Conservation (phyloP, 2,113 vertebrate genomes). For the Albula glossodonta region DNA sequence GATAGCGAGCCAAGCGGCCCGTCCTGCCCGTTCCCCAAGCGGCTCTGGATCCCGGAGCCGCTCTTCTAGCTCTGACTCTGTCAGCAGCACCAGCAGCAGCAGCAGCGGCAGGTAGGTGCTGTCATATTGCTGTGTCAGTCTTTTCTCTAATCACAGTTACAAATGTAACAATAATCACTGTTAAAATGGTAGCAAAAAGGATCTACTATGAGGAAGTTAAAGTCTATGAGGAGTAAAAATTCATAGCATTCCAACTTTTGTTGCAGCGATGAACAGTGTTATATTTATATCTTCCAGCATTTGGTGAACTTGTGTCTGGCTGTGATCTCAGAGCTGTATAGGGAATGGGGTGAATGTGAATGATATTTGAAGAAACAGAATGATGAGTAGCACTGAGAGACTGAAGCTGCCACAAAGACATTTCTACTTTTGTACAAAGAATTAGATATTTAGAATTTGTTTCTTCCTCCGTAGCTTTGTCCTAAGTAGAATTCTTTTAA, state of each 20-base stretch:
- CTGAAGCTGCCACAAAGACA: background rate
- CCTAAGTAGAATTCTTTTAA: background rate
- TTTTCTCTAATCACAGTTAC: no score
- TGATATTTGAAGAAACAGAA: background rate
- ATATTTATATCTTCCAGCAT: background rate
- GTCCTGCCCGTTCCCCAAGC: constrained; percentile 83
- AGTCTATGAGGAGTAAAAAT: no score
- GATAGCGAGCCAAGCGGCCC: constrained; percentile 82
- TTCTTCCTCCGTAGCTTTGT: background rate
- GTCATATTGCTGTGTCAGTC: background rate
- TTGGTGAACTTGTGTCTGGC: background rate
- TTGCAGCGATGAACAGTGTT: background rate
- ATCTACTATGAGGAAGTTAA: background rate
- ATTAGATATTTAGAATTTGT: background rate
- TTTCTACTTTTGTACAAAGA: background rate
- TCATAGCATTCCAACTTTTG: background rate
- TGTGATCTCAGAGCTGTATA: background rate
- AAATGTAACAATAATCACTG: no score
- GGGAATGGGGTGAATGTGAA: background rate
- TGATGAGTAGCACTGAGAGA: background rate
- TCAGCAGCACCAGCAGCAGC: constrained; percentile 97
- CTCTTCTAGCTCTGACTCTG: constrained; percentile 95
- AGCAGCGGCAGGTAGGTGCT: constrained; percentile 92
- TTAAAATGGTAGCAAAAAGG: background rate
- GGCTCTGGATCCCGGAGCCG: constrained; percentile 89